Conservation (phyloP, 2,797 vertebrate genomes). For the Sternotherus odoratus region DNA sequence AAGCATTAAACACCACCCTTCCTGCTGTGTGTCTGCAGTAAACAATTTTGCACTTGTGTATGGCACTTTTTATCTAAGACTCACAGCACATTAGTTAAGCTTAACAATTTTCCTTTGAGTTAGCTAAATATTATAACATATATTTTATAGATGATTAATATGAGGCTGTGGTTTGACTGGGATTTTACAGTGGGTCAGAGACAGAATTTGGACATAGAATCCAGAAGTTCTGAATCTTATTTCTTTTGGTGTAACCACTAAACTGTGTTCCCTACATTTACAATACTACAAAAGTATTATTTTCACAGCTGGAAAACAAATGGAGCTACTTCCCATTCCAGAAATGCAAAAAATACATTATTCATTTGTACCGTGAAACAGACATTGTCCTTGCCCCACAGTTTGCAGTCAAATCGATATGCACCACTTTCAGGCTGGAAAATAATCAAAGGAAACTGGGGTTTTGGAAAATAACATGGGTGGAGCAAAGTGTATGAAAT, state of each 20-base stretch:
- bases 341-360: not conserved
- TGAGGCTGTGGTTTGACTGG: not conserved
- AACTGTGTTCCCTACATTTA: not conserved
- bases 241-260: not conserved
- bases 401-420: not conserved
- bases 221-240: not conserved
- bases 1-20: not conserved
- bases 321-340: not conserved
- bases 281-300: not conserved
- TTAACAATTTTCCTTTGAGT: not conserved
- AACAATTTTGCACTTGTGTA: not conserved
- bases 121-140: not conserved
- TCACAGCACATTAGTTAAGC: not conserved
- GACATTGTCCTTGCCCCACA: not conserved
- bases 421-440: not conserved
- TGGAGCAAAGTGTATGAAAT: not conserved
- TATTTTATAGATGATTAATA: not conserved
- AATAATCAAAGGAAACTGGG: not conserved
- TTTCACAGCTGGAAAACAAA: not conserved
- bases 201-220: not conserved
- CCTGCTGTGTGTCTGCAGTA: not conserved
- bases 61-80: not conserved
- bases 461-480: not conserved
- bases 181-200: not conserved
- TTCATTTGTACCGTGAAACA: conserved; percentile 8